A percentile compares a stretch with the other conserved stretches of the same genome.
Evolutionary conservation across 2,888 invertebrate genomes (phyloP).

Genomic region (Auanema freiburgensis): DNA sequence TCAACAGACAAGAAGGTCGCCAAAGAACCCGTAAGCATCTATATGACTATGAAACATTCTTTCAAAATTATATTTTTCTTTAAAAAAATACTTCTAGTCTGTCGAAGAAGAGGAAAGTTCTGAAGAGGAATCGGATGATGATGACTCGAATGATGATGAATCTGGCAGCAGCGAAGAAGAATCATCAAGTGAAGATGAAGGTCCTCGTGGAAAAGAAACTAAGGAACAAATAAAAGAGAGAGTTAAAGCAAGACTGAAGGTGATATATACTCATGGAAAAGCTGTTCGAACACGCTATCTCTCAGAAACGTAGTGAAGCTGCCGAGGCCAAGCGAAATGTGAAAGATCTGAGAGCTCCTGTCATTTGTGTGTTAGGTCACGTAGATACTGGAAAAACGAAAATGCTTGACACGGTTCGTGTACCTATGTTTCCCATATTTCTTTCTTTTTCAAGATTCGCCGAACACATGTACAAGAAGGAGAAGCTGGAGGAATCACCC

Average conservation of each 20-base stretch:
- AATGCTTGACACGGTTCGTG: constrained; percentile 87
- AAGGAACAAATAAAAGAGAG: constrained; percentile 78
- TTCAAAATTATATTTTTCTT: too few relatives aligned
- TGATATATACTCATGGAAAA: constrained; percentile 54
- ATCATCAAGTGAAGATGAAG: constrained; percentile 67
- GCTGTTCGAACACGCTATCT: constrained; percentile 28
- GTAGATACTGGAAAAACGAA: constrained; percentile 99
- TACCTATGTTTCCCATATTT: constrained; percentile 18
- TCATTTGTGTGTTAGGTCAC: constrained; percentile 97
- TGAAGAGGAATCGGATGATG: constrained; percentile 38
- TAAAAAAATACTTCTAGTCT: too few relatives aligned
- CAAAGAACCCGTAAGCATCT: too few relatives aligned
- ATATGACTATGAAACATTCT: not conserved
- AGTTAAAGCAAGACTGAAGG: constrained; percentile 77
- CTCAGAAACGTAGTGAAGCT: constrained; percentile 73
- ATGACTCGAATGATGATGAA: constrained; percentile 60
- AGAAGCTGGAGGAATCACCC: constrained; percentile 98
- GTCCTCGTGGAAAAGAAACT: constrained; percentile 69
- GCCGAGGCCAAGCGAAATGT: constrained; percentile 73
- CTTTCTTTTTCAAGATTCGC: constrained; percentile 65
- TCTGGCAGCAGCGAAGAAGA: constrained; percentile 62
- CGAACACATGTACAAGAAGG: constrained; percentile 69
- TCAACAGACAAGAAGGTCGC: not conserved
- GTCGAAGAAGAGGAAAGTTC: constrained; percentile 25
- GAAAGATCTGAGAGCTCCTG: constrained; percentile 84